phyloP scores from a whole-genome alignment of 2,888 invertebrate species.

The Luperina nickerlii region DNA sequence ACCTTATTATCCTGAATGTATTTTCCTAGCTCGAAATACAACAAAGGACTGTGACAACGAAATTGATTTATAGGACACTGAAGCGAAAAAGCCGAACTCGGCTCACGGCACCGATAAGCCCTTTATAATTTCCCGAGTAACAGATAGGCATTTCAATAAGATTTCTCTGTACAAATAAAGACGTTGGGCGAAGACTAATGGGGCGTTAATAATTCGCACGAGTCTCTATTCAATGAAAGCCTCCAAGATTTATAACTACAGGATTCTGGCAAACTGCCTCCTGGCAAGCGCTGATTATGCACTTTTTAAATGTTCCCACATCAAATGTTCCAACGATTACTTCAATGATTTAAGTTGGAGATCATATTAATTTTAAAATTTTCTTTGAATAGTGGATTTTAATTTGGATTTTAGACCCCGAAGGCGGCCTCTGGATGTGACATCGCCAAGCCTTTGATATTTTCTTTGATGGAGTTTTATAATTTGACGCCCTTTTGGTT shows the following conservation, averaged over 20 bases:
- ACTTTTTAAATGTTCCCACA: slow-evolving; percentile 78
- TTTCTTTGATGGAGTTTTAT: slow-evolving; percentile 24
- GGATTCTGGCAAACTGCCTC: slow-evolving; percentile 88
- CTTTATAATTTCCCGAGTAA: slow-evolving; percentile 75
- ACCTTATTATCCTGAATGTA: slow-evolving; percentile 50
- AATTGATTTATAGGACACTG: slow-evolving; percentile 71
- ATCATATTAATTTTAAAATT: slow-evolving; percentile 28
- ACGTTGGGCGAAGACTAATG: slow-evolving; percentile 86
- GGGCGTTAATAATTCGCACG: slow-evolving; percentile 88
- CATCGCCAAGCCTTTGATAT: slow-evolving; percentile 27
- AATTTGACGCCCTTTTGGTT: slow-evolving; percentile 18
- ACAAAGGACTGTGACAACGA: slow-evolving; percentile 67
- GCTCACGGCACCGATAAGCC: slow-evolving; percentile 71
- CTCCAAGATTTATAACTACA: slow-evolving; percentile 88
- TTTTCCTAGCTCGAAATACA: slow-evolving; percentile 59
- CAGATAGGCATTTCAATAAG: slow-evolving; percentile 79
- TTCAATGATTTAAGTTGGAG: slow-evolving; percentile 59
- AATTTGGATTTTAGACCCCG: not conserved
- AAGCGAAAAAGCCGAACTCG: slow-evolving; percentile 54
- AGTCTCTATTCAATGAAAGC: slow-evolving; percentile 87
- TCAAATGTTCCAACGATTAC: slow-evolving; percentile 73
- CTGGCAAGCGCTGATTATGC: slow-evolving; percentile 86
- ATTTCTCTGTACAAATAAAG: slow-evolving; percentile 84
- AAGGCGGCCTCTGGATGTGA: slow-evolving; percentile 23
- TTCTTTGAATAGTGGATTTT: not conserved